These are phyloP conservation scores for Dorcus parallelipipedus DNA, from an alignment of 2,888 invertebrate species.

Conservation along the genomic window DNA sequence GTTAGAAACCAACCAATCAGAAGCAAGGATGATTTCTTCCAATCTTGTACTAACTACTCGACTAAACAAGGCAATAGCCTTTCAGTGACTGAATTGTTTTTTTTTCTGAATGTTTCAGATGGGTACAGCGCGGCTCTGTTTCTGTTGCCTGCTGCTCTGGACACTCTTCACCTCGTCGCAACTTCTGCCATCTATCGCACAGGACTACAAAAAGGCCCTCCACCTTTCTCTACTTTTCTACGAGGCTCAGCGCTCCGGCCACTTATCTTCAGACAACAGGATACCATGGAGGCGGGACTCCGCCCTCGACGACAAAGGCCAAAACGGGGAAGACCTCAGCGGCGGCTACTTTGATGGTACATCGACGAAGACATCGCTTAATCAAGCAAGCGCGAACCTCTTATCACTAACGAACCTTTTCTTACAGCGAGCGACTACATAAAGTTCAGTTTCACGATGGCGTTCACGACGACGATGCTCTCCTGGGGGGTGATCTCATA, in stretches of 20 bases:
- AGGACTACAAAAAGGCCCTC: constrained; percentile 50
- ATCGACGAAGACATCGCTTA: neutral
- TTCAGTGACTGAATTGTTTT: neutral
- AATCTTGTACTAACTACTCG: too few relatives aligned
- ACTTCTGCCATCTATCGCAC: neutral
- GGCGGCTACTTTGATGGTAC: constrained; percentile 59
- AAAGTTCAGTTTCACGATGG: constrained; percentile 58
- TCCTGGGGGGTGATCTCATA: constrained; percentile 56
- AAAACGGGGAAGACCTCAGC: constrained; percentile 53
- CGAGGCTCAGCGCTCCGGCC: constrained; percentile 57
- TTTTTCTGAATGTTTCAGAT: constrained; percentile 1
- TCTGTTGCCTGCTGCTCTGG: neutral
- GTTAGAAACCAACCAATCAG: too few relatives aligned
- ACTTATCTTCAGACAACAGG: constrained; percentile 50
- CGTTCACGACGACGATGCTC: constrained; percentile 53
- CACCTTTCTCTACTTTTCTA: constrained; percentile 54
- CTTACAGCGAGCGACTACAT: constrained; percentile 55
- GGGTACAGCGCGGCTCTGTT: constrained; percentile 1
- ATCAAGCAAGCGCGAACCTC: too few relatives aligned
- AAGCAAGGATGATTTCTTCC: too few relatives aligned
- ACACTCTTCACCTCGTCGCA: constrained; percentile 1
- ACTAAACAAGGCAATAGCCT: too few relatives aligned
- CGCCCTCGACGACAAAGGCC: constrained; percentile 50
- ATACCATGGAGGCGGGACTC: constrained; percentile 56
- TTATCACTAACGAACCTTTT: neutral